Base-by-base conservation (phyloP, 2,113 vertebrate species). In the Ancistrus triradiatus region DNA sequence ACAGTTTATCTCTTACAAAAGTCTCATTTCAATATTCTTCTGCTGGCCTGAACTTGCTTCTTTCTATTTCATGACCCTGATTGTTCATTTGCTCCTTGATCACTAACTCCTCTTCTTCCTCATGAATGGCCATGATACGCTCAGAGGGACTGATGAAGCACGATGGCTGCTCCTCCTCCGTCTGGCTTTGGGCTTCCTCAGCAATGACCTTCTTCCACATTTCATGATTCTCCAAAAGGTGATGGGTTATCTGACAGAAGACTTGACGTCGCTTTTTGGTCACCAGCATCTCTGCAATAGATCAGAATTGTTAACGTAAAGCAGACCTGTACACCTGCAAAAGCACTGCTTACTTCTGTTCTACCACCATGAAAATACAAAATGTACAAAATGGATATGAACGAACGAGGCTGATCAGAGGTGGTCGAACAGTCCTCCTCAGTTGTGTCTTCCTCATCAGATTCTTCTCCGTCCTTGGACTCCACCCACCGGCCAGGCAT, bases 161-260 rank as follows among this genome's bases (percentile, higher is more conserved):
- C 24, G 77, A 72, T 2, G 75, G 81, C 71, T 91, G 92, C 13
- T 86, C 7, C 59, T 70, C 83, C 60, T 79, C 83, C 21, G 2
- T 79, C 38, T 77, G 78, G 53, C 80, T 87, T 0, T 79, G 83
- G 47, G 85, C 81, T 40, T 97, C 95, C 0, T 93, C 92, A 25
- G 87, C 90, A 0, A 95, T 97, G 63, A 95, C 93, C 63, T 94
- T 92, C 86, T 97, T 94, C 96, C 96, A 99, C 96, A 98, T 99
- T 70, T 92, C 88, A 46, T 99, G 94, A 85, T 99, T 99, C 80
- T 98, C 92, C 67, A 97, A 67, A 57, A 99, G 86, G 75, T 98
- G 93, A 63, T 98, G 93, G 6, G 91, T 94, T 77, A 99, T 95
- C 76, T 93, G 91, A 77, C 95, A 98, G 83, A 93, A 95, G 64